Conservation (phyloP, 2,888 invertebrate genomes). For the Diabrotica balteata region DNA sequence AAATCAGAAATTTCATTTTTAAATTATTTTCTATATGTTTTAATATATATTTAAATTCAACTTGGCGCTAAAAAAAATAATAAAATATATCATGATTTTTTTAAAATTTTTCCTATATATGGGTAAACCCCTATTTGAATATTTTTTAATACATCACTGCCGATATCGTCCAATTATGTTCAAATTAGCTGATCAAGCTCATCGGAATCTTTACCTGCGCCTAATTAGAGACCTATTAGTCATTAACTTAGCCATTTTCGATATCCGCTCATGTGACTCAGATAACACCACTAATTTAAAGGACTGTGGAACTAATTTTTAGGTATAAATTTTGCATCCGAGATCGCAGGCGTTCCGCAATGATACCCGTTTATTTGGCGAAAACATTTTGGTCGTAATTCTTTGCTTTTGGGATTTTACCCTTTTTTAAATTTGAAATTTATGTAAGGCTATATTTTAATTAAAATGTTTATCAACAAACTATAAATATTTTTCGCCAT, state of each 20-base stretch:
- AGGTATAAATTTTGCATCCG: conserved; percentile 33
- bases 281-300: conserved; percentile 44
- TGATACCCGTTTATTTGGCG: no score
- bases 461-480: no score
- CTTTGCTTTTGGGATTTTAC: no score
- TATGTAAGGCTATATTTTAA: no score
- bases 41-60: no score
- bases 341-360: background rate
- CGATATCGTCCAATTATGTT: conserved; percentile 48
- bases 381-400: no score
- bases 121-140: background rate
- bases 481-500: no score
- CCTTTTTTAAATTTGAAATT: no score
- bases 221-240: conserved; percentile 58
- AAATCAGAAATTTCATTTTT: no score
- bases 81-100: no score
- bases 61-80: no score
- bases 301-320: conserved; percentile 36
- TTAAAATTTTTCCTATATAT: background rate
- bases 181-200: conserved; percentile 56
- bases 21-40: no score
- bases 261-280: conserved; percentile 51
- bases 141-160: conserved; percentile 1
- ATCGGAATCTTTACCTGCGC: conserved; percentile 55
- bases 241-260: conserved; percentile 53